Evolutionary conservation across 2,888 invertebrate genomes (phyloP).

Genomic region (Cylindroiulus punctatus): DNA sequence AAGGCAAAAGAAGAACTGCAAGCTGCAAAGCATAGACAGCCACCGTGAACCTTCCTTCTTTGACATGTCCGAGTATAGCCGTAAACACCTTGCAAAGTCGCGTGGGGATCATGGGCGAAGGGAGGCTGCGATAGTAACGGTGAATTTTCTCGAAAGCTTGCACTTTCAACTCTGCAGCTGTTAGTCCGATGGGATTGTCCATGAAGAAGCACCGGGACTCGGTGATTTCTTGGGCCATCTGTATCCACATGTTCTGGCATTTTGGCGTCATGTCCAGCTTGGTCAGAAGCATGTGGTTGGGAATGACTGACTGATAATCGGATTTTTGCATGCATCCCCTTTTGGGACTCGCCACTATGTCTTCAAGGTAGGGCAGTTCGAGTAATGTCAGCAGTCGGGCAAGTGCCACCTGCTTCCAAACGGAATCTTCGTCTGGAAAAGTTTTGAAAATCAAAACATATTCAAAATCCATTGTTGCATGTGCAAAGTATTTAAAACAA

Average conservation of each 20-base stretch:
- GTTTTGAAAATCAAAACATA: background rate
- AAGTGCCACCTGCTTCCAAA: constrained; percentile 48
- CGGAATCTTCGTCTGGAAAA: constrained; percentile 45
- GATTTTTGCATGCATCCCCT: background rate
- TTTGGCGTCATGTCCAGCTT: background rate
- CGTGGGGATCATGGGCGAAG: constrained; percentile 25
- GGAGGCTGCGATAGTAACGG: constrained; percentile 19
- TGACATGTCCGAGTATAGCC: constrained; percentile 29
- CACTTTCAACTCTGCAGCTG: constrained; percentile 25
- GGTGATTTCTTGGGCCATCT: constrained; percentile 33
- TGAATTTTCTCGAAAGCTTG: constrained; percentile 48
- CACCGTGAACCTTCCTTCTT: constrained; percentile 13
- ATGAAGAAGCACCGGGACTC: constrained; percentile 51
- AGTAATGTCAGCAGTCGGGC: constrained; percentile 12
- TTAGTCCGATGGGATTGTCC: constrained; percentile 48
- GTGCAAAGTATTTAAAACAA: background rate
- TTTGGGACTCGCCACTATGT: constrained; percentile 45
- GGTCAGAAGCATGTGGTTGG: constrained; percentile 7
- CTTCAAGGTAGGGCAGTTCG: constrained; percentile 49
- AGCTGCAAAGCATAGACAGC: constrained; percentile 51
- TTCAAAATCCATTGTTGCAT: background rate
- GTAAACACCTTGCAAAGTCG: constrained; percentile 43
- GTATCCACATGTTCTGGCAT: constrained; percentile 38
- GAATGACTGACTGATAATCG: background rate
- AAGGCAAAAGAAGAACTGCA: constrained; percentile 42